Conservation (phyloP, 2,797 vertebrate species). For the Anguilla pacifica region DNA sequence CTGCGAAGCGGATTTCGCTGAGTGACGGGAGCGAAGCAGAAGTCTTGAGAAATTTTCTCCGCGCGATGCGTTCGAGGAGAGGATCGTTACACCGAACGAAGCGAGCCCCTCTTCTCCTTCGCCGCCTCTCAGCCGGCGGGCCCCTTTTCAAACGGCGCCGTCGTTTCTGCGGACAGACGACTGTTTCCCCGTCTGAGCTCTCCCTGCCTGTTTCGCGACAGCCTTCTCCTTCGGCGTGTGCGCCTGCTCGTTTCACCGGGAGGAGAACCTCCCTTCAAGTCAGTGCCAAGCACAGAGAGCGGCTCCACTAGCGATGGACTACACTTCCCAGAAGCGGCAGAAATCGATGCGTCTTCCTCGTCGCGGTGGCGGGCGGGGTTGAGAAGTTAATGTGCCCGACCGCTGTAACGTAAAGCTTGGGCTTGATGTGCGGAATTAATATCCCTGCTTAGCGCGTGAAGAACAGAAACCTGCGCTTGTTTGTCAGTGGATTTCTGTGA, state of each 20-base stretch:
- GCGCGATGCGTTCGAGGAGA: slow-evolving; percentile 54
- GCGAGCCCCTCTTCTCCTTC: slow-evolving; percentile 59
- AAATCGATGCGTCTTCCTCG: slow-evolving; percentile 12
- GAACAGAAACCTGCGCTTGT: not conserved
- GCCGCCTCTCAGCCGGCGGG: slow-evolving; percentile 60
- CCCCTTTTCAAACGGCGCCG: slow-evolving; percentile 67
- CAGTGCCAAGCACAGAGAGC: slow-evolving; percentile 74
- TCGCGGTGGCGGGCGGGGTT: slow-evolving; percentile 2
- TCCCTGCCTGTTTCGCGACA: slow-evolving; percentile 63
- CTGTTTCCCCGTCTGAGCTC: slow-evolving; percentile 70
- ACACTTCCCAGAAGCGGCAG: not conserved
- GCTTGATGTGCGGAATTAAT: slow-evolving; percentile 13
- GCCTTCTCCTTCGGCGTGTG: slow-evolving; percentile 66
- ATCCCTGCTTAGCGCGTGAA: not conserved
- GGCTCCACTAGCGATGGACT: slow-evolving; percentile 57
- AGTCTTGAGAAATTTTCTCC: slow-evolving; percentile 57
- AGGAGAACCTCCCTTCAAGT: slow-evolving; percentile 72
- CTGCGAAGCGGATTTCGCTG: not conserved
- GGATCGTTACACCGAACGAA: slow-evolving; percentile 58
- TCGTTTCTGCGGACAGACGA: slow-evolving; percentile 73
- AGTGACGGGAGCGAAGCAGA: slow-evolving; percentile 47
- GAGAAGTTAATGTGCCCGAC: slow-evolving; percentile 17
- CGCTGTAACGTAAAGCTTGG: slow-evolving; percentile 4
- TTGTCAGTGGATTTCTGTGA: not conserved
- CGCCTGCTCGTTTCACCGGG: slow-evolving; percentile 52